These are phyloP conservation scores for Mormyrus iriodes DNA, from an alignment of 2,113 vertebrate species.

Conservation along the genomic window DNA sequence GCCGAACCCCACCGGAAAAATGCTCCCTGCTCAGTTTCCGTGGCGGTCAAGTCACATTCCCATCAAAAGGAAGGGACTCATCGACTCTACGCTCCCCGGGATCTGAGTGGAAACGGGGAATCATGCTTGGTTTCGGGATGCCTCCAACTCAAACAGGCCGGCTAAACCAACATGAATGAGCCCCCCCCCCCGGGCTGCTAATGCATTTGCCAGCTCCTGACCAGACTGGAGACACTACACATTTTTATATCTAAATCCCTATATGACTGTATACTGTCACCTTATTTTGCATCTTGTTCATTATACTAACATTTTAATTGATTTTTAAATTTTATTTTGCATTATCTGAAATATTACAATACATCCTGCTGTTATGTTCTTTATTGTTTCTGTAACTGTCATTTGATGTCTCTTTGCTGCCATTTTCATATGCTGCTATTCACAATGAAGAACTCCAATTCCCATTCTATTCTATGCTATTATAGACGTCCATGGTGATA, in stretches of 20 bases:
- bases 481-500: neutral
- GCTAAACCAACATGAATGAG: neutral
- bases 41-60: neutral
- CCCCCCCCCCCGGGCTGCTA: neutral
- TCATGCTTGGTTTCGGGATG: neutral
- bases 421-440: neutral
- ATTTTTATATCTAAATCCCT: neutral
- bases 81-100: neutral
- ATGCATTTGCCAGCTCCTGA: neutral
- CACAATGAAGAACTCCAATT: neutral
- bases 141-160: constrained; percentile 4
- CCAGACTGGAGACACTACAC: neutral
- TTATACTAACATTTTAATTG: neutral
- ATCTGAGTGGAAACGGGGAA: neutral
- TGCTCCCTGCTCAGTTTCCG: neutral
- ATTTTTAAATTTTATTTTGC: neutral
- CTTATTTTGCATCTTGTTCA: neutral
- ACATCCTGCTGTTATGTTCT: neutral
- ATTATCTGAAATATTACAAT: neutral
- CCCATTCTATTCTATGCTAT: neutral
- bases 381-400: neutral
- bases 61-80: neutral
- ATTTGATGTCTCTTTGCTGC: neutral
- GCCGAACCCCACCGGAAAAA: neutral
- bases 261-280: neutral